phyloP scores from a whole-genome alignment of 2,888 invertebrate species.

The Amphimallon solstitiale region DNA sequence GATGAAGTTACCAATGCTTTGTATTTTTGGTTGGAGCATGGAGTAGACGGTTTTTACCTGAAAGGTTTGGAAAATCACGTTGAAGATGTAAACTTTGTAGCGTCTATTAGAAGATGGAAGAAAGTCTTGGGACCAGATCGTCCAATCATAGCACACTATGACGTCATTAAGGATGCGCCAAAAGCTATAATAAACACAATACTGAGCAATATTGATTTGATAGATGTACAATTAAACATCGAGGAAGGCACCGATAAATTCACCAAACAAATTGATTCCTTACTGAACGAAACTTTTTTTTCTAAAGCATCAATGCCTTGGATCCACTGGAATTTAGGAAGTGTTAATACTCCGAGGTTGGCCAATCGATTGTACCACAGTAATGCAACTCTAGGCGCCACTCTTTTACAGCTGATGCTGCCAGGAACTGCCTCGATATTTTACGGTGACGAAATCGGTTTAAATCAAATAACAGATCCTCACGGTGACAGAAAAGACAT shows the following conservation, averaged over 20 bases:
- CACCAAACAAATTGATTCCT: slow-evolving; percentile 68
- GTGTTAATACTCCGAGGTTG: slow-evolving; percentile 71
- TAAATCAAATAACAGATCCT: slow-evolving; percentile 69
- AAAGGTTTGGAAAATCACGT: slow-evolving; percentile 79
- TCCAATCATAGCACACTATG: slow-evolving; percentile 75
- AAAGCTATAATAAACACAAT: slow-evolving; percentile 68
- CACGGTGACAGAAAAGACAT: slow-evolving; percentile 70
- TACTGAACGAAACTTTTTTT: slow-evolving; percentile 70
- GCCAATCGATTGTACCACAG: slow-evolving; percentile 66
- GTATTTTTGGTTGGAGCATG: slow-evolving; percentile 75
- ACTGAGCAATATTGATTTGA: slow-evolving; percentile 74
- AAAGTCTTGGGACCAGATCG: slow-evolving; percentile 70
- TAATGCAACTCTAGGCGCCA: slow-evolving; percentile 75
- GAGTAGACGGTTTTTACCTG: slow-evolving; percentile 90
- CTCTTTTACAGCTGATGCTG: slow-evolving; percentile 80
- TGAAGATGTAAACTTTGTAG: slow-evolving; percentile 69
- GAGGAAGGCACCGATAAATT: slow-evolving; percentile 68
- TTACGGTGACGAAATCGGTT: slow-evolving; percentile 91
- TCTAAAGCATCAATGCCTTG: slow-evolving; percentile 73
- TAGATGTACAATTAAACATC: slow-evolving; percentile 75
- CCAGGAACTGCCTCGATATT: slow-evolving; percentile 90
- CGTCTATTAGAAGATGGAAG: slow-evolving; percentile 75
- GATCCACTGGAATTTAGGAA: slow-evolving; percentile 83
- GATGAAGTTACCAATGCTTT: slow-evolving; percentile 71
- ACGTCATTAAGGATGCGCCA: slow-evolving; percentile 65